Evolutionary conservation across 2,113 vertebrate genomes (phyloP).

Genomic region (Synchiropus splendidus): DNA sequence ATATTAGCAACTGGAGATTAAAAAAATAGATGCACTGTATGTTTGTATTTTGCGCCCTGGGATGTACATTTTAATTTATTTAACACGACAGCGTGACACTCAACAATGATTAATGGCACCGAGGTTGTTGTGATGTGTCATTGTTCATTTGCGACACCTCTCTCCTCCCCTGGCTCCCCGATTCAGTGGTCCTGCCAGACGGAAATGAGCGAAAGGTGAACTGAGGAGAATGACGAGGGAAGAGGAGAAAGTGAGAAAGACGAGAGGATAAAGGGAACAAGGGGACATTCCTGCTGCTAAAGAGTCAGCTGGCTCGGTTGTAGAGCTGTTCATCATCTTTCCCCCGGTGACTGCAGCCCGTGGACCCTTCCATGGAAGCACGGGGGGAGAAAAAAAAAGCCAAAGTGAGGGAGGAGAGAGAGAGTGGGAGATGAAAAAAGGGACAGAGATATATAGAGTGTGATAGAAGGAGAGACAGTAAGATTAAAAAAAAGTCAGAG

Average conservation of each 20-base stretch:
- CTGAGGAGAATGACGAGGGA: conserved; percentile 7
- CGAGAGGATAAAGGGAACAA: conserved; percentile 22
- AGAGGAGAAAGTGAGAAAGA: conserved; percentile 1
- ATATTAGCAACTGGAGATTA: no score
- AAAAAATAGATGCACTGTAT: no score
- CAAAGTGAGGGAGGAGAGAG: conserved; percentile 9
- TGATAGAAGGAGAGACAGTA: conserved; percentile 25
- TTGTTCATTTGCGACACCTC: conserved; percentile 15
- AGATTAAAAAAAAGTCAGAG: conserved; percentile 20
- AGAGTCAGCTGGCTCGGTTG: conserved; percentile 61
- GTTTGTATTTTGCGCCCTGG: no score
- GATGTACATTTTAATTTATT: no score
- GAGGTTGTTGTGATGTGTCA: conserved; percentile 49
- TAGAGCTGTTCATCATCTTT: conserved; percentile 59
- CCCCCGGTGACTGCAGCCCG: conserved; percentile 51
- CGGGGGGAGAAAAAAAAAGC: conserved; percentile 13
- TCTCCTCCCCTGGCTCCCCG: conserved; percentile 19
- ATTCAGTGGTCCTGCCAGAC: conserved; percentile 10
- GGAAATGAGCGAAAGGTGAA: conserved; percentile 17
- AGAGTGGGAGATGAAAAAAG: conserved; percentile 26
- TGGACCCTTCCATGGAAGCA: conserved; percentile 16
- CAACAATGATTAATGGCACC: conserved; percentile 12
- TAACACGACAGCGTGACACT: background rate
- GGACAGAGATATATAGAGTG: conserved; percentile 37
- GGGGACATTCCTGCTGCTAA: conserved; percentile 39